phyloP scores from a whole-genome alignment of 2,797 vertebrate species.

The Coregonus ussuriensis region DNA sequence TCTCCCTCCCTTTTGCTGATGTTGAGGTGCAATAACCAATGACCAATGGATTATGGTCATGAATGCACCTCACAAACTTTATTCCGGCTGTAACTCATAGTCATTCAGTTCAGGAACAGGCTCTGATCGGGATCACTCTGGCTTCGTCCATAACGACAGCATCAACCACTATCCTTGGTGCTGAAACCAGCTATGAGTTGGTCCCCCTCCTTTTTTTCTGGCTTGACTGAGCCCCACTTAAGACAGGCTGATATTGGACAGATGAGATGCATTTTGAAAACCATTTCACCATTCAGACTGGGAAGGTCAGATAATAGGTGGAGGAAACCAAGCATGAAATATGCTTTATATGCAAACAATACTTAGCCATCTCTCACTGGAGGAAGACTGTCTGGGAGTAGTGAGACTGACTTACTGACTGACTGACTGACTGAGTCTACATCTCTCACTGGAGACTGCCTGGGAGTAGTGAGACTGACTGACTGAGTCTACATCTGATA shows the following conservation, averaged over 20 bases:
- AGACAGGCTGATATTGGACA: slow-evolving; percentile 43
- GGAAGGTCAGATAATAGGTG: slow-evolving; percentile 73
- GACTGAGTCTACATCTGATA: slow-evolving; percentile 30
- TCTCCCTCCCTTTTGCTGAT: too few species aligned
- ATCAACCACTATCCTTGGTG: neutral
- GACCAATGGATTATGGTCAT: neutral
- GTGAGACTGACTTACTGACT: neutral
- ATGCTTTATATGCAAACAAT: slow-evolving; percentile 71
- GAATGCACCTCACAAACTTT: neutral
- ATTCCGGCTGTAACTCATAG: neutral
- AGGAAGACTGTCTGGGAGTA: too few species aligned
- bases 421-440: too few species aligned
- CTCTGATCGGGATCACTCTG: neutral
- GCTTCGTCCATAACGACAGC: neutral
- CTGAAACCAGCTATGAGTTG: neutral
- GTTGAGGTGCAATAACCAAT: too few species aligned
- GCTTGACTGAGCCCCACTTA: slow-evolving; percentile 34
- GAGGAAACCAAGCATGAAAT: slow-evolving; percentile 73
- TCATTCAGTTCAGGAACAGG: neutral
- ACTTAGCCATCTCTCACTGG: slow-evolving; percentile 64
- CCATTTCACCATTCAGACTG: slow-evolving; percentile 62
- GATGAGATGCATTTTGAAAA: slow-evolving; percentile 52
- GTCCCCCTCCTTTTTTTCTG: neutral
- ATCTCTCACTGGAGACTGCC: too few species aligned
- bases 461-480: slow-evolving; percentile 60